Conservation (phyloP, 1,140 invertebrate species). For the Melitaea cinxia region DNA sequence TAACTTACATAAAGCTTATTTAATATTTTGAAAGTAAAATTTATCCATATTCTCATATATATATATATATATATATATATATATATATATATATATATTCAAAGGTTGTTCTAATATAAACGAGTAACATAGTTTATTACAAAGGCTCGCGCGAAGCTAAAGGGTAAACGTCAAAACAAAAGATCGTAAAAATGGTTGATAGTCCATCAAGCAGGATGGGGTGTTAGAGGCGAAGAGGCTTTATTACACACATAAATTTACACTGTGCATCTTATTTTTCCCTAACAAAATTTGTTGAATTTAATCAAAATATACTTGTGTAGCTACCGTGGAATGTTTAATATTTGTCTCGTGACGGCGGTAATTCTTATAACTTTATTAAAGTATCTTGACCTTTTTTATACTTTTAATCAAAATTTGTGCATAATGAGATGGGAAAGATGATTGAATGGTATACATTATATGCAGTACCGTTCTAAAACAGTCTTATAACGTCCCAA, state of each 20-base stretch:
- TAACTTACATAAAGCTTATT: no score
- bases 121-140: constrained; percentile 27
- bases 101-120: no score
- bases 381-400: background rate
- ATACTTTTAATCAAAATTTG: no score
- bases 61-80: no score
- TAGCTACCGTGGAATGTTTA: constrained; percentile 1
- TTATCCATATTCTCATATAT: no score
- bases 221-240: constrained; percentile 49
- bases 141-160: constrained; percentile 32
- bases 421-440: no score
- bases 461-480: no score
- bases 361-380: background rate
- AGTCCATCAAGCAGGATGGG: constrained; percentile 49
- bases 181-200: constrained; percentile 66
- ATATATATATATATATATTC: no score
- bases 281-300: constrained; percentile 43
- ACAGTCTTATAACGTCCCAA: no score
- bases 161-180: constrained; percentile 50
- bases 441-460: no score
- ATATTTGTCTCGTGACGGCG: constrained; percentile 2
- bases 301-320: constrained; percentile 54
- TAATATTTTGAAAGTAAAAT: no score
- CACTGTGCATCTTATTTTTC: constrained; percentile 52
- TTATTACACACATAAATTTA: constrained; percentile 61